Evolutionary conservation across 2,797 vertebrate genomes (phyloP), one percentile per base, ranked within the genome.

Genomic region (Serranus cabrilla): DNA sequence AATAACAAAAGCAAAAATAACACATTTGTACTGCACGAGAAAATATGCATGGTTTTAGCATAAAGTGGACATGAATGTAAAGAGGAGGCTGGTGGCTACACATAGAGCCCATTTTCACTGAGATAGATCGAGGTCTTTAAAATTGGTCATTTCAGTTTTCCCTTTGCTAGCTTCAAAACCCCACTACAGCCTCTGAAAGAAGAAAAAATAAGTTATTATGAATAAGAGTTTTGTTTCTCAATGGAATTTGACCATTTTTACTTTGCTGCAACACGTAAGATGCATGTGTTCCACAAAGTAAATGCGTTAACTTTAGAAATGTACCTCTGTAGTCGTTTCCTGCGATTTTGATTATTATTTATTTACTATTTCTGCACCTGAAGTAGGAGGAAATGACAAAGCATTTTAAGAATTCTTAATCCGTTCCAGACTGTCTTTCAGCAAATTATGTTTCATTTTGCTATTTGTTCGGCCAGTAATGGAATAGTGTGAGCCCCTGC

Each of bases 381-480:
- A 45, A 67, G 18, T 50, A 77, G 72, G 8, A 65, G 51, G 56
- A 71, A 81, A 78, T 82, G 31, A 52, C 73, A 63, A 9, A 52
- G 47, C 14, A 66, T 56, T 51, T 49, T 49, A 72, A 57, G 70
- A 81, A 31, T 21, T 43, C 74, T 65, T 71, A 77, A 83, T 89
- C 76, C 51, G 60, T 21, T 4, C 67, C 57, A 61, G 64, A 39
- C 63, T 58, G 59, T 65, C 65, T 67, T 74, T 80, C 73, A 76
- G 43, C 34, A 87, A 85, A 87, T 87, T 64, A 81, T 84, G 46
- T 83, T 84, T 85, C 25, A 80, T 84, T 86, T 87, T 80, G 61
- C 57, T 81, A 71, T 90, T 88, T 87, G 66, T 85, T 86, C 72
- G 27, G 68, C 80, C 78, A 78, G 67, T 87, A 83, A 89, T 91